Conservation (phyloP, 2,113 vertebrate genomes). For the Xiphorhynchus elegans region DNA sequence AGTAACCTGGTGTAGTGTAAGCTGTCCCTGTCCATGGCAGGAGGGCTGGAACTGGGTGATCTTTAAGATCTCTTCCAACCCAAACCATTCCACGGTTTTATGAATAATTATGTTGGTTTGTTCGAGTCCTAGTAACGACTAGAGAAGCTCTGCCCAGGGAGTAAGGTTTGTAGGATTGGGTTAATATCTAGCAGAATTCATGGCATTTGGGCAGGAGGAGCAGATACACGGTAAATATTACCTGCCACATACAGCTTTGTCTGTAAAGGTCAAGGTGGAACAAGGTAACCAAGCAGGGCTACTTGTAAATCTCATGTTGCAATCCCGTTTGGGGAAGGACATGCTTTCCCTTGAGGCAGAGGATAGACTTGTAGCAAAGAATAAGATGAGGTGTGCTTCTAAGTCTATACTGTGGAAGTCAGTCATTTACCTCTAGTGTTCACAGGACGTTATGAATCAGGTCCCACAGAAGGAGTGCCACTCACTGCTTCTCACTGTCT, state of each 20-base stretch:
- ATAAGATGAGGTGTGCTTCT: not conserved
- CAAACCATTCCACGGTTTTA: not conserved
- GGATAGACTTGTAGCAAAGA: not conserved
- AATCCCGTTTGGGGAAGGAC: not conserved
- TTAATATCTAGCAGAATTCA: not conserved
- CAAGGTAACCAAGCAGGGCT: not conserved
- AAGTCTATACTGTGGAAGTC: not conserved
- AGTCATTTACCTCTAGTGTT: not conserved
- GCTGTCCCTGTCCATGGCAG: not conserved
- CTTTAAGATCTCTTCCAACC: not conserved
- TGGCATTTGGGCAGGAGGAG: not conserved
- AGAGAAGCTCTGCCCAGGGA: not conserved
- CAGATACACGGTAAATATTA: not conserved
- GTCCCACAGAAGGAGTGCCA: not conserved
- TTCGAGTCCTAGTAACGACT: not conserved
- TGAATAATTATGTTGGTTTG: not conserved
- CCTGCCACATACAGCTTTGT: not conserved
- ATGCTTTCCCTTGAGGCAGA: not conserved
- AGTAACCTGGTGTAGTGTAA: not conserved
- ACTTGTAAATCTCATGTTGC: not conserved
- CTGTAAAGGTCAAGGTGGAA: not conserved
- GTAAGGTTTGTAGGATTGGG: not conserved
- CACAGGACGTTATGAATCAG: not conserved
- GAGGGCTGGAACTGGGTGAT: not conserved
- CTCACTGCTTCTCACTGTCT: not conserved